Conservation (phyloP, 2,797 vertebrate species). For the Schizothorax lantsangensis region DNA sequence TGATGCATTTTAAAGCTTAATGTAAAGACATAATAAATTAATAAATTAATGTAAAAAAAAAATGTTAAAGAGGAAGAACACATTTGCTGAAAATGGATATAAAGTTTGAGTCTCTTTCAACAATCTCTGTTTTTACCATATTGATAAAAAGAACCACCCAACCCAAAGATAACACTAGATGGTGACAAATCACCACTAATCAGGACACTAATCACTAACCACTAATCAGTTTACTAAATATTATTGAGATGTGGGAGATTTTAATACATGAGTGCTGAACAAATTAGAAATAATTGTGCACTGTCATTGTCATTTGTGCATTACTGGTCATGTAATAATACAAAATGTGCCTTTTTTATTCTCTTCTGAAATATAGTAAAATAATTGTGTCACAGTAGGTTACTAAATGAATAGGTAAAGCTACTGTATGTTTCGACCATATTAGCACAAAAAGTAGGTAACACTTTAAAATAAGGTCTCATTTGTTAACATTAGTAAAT, state of each 20-base stretch:
- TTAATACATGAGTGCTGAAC: not conserved
- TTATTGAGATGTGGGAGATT: not conserved
- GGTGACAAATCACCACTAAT: not conserved
- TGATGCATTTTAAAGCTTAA: not conserved
- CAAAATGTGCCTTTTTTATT: not conserved
- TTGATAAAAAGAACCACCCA: not conserved
- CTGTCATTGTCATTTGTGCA: not conserved
- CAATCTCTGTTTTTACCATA: not conserved
- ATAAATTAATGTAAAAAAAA: no score
- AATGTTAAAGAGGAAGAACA: not conserved
- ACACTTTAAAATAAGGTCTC: no score
- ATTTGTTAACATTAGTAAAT: no score
- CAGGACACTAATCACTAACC: not conserved
- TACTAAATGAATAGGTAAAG: not conserved
- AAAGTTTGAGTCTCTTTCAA: not conserved
- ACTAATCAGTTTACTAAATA: not conserved
- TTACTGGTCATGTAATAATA: not conserved
- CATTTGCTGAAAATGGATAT: not conserved
- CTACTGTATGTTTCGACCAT: no score
- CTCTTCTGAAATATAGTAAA: not conserved
- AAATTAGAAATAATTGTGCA: not conserved
- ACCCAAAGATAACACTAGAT: not conserved
- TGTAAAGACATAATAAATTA: no score
- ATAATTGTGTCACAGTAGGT: not conserved
- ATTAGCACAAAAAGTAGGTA: no score